phyloP scores from a whole-genome alignment of 2,113 vertebrate genomes.

The Albula glossodonta region DNA sequence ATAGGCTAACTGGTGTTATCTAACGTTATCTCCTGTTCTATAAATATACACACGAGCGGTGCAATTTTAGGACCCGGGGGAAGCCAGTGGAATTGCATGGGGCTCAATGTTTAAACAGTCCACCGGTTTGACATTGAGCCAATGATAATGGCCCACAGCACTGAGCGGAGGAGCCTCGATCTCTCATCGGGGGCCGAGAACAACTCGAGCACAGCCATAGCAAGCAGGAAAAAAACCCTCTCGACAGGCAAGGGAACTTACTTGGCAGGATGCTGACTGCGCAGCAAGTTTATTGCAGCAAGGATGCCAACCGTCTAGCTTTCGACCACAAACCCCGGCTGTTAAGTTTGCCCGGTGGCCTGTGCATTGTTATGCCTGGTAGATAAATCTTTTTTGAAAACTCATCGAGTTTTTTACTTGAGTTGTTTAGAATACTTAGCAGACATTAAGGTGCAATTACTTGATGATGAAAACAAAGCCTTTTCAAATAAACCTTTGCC shows the following conservation, averaged over 20 bases:
- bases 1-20: not conserved
- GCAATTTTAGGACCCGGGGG: slow-evolving; percentile 32
- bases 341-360: not conserved
- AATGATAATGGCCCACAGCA: slow-evolving; percentile 40
- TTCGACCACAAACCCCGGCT: not conserved
- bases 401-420: not conserved
- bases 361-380: not conserved
- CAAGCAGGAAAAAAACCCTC: not conserved
- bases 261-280: not conserved
- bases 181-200: not conserved
- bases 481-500: not conserved
- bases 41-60: not conserved
- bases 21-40: not conserved
- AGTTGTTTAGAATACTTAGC: not conserved
- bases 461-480: not conserved
- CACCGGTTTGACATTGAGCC: slow-evolving; percentile 32
- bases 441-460: not conserved
- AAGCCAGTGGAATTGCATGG: slow-evolving; percentile 13
- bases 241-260: not conserved
- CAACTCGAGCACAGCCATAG: not conserved
- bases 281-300: not conserved
- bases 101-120: slow-evolving; percentile 37
- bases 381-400: not conserved
- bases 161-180: slow-evolving; percentile 15
- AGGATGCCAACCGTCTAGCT: not conserved